Conservation (phyloP, 2,113 vertebrate species). For the Piaya cayana region DNA sequence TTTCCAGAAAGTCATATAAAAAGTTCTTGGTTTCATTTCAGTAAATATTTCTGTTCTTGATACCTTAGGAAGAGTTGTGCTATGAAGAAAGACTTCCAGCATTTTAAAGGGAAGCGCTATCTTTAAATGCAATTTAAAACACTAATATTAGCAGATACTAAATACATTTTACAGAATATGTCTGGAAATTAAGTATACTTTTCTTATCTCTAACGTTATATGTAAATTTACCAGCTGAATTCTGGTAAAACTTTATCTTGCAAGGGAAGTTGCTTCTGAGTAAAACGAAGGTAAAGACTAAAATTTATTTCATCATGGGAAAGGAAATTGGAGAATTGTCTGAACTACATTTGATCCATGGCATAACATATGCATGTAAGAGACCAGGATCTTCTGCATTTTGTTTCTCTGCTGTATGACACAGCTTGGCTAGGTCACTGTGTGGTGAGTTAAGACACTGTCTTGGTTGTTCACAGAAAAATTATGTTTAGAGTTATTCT, state of each 20-base stretch:
- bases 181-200: background rate
- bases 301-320: background rate
- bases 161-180: background rate
- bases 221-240: background rate
- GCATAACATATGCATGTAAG: background rate
- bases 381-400: background rate
- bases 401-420: background rate
- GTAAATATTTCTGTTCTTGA: background rate
- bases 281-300: background rate
- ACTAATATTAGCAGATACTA: background rate
- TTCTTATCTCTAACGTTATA: background rate
- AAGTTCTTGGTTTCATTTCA: background rate
- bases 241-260: background rate
- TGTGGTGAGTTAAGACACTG: background rate
- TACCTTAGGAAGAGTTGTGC: background rate
- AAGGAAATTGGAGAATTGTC: background rate
- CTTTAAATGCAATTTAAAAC: background rate
- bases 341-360: background rate
- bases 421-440: background rate
- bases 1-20: background rate
- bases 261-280: background rate
- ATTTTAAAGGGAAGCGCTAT: background rate
- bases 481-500: background rate
- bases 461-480: background rate
- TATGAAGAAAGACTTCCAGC: background rate